Evolutionary conservation across 2,113 vertebrate species (phyloP).

Genomic region (Myrmecophaga tridactyla): DNA sequence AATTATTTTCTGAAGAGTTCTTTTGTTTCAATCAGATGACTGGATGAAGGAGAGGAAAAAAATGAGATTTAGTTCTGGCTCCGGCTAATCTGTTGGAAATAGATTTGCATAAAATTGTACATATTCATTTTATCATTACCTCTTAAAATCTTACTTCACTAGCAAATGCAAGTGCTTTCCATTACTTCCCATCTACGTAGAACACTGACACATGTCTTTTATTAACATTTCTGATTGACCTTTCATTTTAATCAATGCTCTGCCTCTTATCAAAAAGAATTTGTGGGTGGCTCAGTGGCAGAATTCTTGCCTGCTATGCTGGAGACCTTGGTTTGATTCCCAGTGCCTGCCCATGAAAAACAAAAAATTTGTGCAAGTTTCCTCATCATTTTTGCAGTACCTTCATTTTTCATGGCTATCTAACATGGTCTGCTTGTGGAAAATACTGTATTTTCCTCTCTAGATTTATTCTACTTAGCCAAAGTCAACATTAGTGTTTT

Average conservation of each 20-base stretch:
- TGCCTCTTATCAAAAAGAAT: background rate
- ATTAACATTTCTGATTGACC: background rate
- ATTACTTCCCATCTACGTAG: background rate
- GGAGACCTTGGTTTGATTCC: too few species aligned
- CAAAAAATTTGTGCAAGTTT: background rate
- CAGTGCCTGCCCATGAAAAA: too few species aligned
- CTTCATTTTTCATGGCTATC: background rate
- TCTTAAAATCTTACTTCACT: background rate
- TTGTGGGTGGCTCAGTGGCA: too few species aligned
- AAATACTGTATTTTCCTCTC: background rate
- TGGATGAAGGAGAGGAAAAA: background rate
- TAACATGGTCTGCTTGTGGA: background rate
- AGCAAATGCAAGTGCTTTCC: background rate
- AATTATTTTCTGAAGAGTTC: background rate
- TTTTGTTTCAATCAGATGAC: background rate
- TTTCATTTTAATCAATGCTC: constrained; percentile 14
- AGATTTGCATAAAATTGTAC: background rate
- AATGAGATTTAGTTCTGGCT: background rate
- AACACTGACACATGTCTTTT: background rate
- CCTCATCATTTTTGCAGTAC: background rate
- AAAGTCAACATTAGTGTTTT: background rate
- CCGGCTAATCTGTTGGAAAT: background rate
- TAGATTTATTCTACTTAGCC: background rate
- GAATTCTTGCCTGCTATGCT: too few species aligned
- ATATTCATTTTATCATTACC: background rate